These are phyloP conservation scores for Papilio protenor DNA, from an alignment of 2,888 invertebrate genomes.

Conservation along the genomic window DNA sequence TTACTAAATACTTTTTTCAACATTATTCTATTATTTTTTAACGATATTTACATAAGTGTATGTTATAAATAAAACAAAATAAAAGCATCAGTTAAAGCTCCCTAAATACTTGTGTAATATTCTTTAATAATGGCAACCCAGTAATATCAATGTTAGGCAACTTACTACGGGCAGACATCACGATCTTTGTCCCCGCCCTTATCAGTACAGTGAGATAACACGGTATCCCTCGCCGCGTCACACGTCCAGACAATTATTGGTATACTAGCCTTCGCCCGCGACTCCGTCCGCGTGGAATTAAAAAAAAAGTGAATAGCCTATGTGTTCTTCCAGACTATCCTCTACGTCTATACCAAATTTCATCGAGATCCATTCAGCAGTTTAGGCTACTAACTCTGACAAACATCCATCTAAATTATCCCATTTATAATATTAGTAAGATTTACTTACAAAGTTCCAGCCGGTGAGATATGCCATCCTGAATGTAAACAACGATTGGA, in stretches of 20 bases:
- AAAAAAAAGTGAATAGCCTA: too few relatives aligned
- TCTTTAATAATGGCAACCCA: conserved; percentile 13
- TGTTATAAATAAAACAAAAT: background rate
- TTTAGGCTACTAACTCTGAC: too few relatives aligned
- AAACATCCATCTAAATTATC: too few relatives aligned
- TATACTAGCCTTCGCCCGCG: too few relatives aligned
- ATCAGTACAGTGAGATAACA: conserved; percentile 24
- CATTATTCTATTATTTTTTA: background rate
- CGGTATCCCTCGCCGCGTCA: conserved; percentile 22
- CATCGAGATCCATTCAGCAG: too few relatives aligned
- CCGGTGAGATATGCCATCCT: conserved; percentile 66
- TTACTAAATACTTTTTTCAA: background rate
- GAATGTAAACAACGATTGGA: conserved; percentile 62
- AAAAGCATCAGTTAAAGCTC: background rate
- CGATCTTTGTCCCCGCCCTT: conserved; percentile 32
- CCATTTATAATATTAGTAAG: too few relatives aligned
- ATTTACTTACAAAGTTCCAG: conserved; percentile 76
- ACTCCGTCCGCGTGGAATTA: too few relatives aligned
- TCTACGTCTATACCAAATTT: too few relatives aligned
- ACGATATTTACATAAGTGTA: too few relatives aligned
- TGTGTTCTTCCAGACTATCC: too few relatives aligned
- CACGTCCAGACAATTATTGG: background rate
- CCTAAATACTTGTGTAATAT: background rate
- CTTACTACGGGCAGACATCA: conserved; percentile 9
- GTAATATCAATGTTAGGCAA: background rate